Conservation (phyloP, 2,888 invertebrate genomes). For the Parnassius mnemosyne region DNA sequence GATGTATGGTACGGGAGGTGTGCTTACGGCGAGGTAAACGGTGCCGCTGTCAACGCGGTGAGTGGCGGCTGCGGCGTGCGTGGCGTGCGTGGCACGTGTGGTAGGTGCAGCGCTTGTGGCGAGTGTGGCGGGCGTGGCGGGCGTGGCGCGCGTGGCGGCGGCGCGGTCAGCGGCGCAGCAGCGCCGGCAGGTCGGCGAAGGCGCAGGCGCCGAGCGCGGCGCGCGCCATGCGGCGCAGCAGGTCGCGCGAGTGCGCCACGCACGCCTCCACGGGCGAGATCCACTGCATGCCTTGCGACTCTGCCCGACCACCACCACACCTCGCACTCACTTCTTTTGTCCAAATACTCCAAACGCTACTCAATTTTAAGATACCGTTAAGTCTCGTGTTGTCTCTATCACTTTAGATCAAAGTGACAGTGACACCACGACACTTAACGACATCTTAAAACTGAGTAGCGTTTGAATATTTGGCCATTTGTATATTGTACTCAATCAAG, state of each 20-base stretch:
- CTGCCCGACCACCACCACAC: slow-evolving; percentile 66
- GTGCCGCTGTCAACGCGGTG: slow-evolving; percentile 14
- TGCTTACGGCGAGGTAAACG: slow-evolving; percentile 16
- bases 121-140: slow-evolving; percentile 14
- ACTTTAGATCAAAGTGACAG: no score
- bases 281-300: slow-evolving; percentile 93
- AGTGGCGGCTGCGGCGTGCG: slow-evolving; percentile 11
- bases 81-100: slow-evolving; percentile 1
- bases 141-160: slow-evolving; percentile 24
- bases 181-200: slow-evolving; percentile 94
- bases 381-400: no score
- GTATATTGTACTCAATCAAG: no score
- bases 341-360: no score
- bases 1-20: neutral
- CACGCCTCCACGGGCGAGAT: slow-evolving; percentile 96
- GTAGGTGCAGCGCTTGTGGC: slow-evolving; percentile 5
- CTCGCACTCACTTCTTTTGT: no score
- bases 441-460: no score
- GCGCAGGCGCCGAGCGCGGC: slow-evolving; percentile 96
- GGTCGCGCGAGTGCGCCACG: slow-evolving; percentile 92
- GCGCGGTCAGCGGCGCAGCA: slow-evolving; percentile 85
- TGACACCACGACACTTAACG: no score
- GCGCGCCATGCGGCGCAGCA: slow-evolving; percentile 94
- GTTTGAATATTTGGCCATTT: no score
- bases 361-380: no score